phyloP scores from a whole-genome alignment of 1,140 invertebrate species.

The Aphelenchoides avenae region DNA sequence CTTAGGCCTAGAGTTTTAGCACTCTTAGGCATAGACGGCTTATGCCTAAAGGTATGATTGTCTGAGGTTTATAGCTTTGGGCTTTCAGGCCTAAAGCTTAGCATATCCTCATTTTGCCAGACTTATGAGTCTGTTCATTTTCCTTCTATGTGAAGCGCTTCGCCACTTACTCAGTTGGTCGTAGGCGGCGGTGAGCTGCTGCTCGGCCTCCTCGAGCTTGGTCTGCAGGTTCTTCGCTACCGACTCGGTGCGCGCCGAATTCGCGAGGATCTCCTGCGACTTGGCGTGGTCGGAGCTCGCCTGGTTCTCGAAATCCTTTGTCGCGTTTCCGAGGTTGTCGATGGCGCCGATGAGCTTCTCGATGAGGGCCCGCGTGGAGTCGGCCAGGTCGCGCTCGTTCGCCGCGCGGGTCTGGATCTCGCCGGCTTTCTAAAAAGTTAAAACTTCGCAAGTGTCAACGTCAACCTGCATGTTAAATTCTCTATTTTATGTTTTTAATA shows the following conservation, averaged over 20 bases:
- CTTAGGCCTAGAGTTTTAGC: no score
- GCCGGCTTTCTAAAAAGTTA: no score
- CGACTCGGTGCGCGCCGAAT: conserved; percentile 35
- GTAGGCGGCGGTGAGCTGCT: conserved; percentile 25
- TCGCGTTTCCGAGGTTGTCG: conserved; percentile 30
- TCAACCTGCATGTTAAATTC: no score
- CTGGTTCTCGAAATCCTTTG: conserved; percentile 47
- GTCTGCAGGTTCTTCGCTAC: conserved; percentile 38
- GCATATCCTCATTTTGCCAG: no score
- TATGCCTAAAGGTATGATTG: no score
- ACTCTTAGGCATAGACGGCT: no score
- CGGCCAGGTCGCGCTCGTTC: no score
- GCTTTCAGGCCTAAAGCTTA: no score
- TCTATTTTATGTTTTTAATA: no score
- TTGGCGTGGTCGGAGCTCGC: conserved; percentile 41
- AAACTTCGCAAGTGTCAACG: no score
- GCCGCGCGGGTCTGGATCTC: no score
- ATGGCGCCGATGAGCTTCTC: conserved; percentile 14
- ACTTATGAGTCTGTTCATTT: neutral
- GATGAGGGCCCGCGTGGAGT: conserved; percentile 22
- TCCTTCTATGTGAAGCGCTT: neutral
- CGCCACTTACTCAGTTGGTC: conserved; percentile 33
- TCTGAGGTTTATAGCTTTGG: no score
- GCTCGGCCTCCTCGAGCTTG: conserved; percentile 31
- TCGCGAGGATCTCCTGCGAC: conserved; percentile 37